A percentile compares a stretch with the other conserved stretches of the same genome.
phyloP scores from a whole-genome alignment of 2,113 vertebrate genomes.

The Sylvia atricapilla region DNA sequence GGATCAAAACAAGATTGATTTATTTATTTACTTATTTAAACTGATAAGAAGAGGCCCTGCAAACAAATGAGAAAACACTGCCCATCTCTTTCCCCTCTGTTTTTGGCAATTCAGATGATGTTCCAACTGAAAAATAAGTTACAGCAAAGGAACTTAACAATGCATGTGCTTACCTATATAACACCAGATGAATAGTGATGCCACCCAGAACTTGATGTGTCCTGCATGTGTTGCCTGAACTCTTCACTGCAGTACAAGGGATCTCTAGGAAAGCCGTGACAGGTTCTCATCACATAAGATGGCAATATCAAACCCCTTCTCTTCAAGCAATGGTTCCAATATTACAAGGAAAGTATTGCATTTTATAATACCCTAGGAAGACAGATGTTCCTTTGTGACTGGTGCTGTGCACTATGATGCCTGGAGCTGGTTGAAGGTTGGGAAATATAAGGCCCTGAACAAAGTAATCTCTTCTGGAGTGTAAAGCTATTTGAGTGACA shows the following conservation, averaged over 20 bases:
- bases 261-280: neutral
- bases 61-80: neutral
- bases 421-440: neutral
- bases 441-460: neutral
- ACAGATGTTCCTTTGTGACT: neutral
- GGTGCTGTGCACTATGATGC: neutral
- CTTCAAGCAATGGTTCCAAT: neutral
- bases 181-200: neutral
- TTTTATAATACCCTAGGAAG: neutral
- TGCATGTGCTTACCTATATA: neutral
- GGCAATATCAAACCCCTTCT: neutral
- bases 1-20: neutral
- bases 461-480: neutral
- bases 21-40: neutral
- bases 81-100: neutral
- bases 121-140: neutral
- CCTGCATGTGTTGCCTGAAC: neutral
- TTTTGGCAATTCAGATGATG: neutral
- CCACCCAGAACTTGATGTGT: neutral
- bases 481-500: neutral
- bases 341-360: neutral
- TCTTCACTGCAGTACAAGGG: neutral
- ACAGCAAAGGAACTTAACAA: neutral
- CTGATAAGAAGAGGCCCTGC: neutral
- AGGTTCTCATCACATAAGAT: neutral